Evolutionary conservation across 2,888 invertebrate genomes (phyloP).

Genomic region (Drosophila cracens): DNA sequence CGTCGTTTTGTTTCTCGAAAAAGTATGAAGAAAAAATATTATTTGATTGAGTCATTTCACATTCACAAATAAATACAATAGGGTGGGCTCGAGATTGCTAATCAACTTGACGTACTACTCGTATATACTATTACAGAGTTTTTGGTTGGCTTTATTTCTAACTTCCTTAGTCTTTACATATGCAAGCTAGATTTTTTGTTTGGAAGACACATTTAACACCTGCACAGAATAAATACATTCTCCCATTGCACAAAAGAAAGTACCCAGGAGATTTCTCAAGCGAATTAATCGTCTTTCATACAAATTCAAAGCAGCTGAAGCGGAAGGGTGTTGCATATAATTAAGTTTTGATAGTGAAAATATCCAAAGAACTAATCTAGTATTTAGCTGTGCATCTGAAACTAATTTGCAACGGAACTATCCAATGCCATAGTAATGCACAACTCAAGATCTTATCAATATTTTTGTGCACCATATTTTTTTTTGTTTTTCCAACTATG

Average conservation of each 20-base stretch:
- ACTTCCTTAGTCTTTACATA: background rate
- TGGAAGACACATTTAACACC: background rate
- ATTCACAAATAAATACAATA: background rate
- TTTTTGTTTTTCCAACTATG: constrained; percentile 7
- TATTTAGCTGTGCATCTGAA: background rate
- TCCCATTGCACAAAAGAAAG: background rate
- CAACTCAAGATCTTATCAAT: constrained; percentile 1
- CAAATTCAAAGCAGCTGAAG: no score
- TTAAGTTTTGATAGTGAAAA: no score
- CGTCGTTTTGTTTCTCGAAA: background rate
- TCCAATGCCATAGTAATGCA: background rate
- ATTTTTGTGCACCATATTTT: background rate
- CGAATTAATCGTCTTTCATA: background rate
- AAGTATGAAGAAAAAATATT: background rate
- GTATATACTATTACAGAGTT: background rate
- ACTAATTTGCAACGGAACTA: background rate
- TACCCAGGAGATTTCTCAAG: background rate
- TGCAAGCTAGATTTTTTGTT: background rate
- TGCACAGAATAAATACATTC: background rate
- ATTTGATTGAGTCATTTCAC: background rate
- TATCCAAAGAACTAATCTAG: no score
- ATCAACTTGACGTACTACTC: background rate
- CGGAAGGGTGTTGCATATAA: no score
- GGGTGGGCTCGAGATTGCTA: background rate
- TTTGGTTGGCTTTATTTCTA: background rate